Conservation (phyloP, 2,113 vertebrate species). For the Alligator sinensis region DNA sequence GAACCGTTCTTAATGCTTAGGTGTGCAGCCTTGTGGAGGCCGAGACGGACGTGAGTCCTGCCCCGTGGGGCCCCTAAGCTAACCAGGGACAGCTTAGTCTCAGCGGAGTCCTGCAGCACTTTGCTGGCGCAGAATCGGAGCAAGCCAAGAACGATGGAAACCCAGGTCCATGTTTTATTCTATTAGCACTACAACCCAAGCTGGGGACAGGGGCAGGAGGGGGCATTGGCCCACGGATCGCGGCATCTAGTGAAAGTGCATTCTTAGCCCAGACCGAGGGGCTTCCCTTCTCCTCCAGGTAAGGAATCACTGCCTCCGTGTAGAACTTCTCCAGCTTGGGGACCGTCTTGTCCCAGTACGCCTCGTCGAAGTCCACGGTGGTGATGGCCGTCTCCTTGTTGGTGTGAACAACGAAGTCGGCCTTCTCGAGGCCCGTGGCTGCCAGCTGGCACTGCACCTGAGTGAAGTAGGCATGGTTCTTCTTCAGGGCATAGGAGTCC, state of each 20-base stretch:
- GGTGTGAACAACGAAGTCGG: constrained; percentile 84
- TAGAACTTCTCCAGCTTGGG: constrained; percentile 85
- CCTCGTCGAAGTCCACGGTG: constrained; percentile 76
- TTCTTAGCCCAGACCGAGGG: not conserved
- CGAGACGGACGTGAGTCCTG: not conserved
- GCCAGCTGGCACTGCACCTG: constrained; percentile 88
- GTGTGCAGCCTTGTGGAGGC: not conserved
- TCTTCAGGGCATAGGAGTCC: constrained; percentile 77
- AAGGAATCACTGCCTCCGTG: constrained; percentile 74
- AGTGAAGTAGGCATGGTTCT: constrained; percentile 82
- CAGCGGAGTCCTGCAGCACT: not conserved
- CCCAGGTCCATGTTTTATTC: not conserved
- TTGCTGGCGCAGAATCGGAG: rapidly evolving
- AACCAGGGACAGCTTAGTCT: not conserved
- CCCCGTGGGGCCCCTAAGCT: not conserved
- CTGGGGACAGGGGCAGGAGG: not conserved
- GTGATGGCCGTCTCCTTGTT: constrained; percentile 76
- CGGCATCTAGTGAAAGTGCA: not conserved
- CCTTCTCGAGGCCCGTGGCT: constrained; percentile 59
- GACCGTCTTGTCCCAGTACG: constrained; percentile 77
- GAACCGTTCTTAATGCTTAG: not conserved
- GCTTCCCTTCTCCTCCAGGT: constrained; percentile 38
- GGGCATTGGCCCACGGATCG: not conserved
- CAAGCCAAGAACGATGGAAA: not conserved
- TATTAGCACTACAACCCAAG: not conserved